Conservation (phyloP, 1,140 invertebrate genomes). For the Laupala kohalensis region DNA sequence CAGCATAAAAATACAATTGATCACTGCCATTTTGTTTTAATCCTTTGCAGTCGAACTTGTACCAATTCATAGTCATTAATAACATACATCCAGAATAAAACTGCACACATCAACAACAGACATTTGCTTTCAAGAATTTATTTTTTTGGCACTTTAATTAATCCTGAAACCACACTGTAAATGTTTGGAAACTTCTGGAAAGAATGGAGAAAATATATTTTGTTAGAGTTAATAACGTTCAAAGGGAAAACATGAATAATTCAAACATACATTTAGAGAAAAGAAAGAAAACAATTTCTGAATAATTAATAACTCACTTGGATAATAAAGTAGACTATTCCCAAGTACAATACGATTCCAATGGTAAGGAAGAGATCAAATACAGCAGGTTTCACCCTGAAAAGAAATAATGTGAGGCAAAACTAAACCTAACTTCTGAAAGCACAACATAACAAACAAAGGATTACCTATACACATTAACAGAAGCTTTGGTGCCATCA, state of each 20-base stretch:
- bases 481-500: conserved; percentile 56
- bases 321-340: conserved; percentile 65
- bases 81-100: too few relatives aligned
- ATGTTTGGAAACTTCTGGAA: too few relatives aligned
- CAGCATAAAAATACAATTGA: too few relatives aligned
- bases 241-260: neutral
- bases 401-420: neutral
- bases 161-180: too few relatives aligned
- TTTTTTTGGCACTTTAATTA: too few relatives aligned
- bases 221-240: too few relatives aligned
- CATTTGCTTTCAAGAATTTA: too few relatives aligned
- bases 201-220: too few relatives aligned
- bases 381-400: conserved; percentile 87
- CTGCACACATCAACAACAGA: too few relatives aligned
- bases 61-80: too few relatives aligned
- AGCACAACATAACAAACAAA: neutral
- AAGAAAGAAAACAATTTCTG: neutral
- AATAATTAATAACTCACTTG: conserved; percentile 33
- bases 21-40: too few relatives aligned
- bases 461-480: conserved; percentile 78
- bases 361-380: conserved; percentile 91
- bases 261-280: neutral
- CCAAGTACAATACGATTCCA: conserved; percentile 70
- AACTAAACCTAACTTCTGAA: neutral
- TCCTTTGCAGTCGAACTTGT: too few relatives aligned